Evolutionary conservation across 1,140 invertebrate species (phyloP).

Genomic region (Atta cephalotes): DNA sequence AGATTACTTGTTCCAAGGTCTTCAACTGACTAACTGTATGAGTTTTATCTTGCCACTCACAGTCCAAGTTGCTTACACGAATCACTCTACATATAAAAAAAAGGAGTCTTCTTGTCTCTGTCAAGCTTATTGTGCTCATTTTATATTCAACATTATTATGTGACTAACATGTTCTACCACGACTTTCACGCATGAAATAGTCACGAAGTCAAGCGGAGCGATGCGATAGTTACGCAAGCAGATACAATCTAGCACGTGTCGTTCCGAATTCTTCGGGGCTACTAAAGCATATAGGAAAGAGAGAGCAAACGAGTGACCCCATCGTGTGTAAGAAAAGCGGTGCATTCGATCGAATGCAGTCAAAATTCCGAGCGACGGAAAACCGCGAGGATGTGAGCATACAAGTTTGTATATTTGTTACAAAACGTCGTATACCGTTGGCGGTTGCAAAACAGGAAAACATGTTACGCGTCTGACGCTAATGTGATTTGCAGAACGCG

Average conservation of each 20-base stretch:
- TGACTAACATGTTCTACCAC: constrained; percentile 51
- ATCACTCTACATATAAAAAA: constrained; percentile 5
- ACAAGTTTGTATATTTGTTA: constrained; percentile 40
- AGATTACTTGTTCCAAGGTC: constrained; percentile 33
- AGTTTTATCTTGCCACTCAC: constrained; percentile 4
- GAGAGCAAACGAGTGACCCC: constrained; percentile 63
- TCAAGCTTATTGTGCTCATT: constrained; percentile 41
- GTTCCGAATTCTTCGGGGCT: constrained; percentile 44
- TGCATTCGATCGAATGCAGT: constrained; percentile 38
- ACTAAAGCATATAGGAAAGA: neutral
- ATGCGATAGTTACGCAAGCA: constrained; percentile 60
- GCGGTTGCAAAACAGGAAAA: constrained; percentile 80
- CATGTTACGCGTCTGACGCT: constrained; percentile 75
- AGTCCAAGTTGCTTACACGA: neutral
- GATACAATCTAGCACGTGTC: constrained; percentile 53
- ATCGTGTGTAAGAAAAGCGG: constrained; percentile 43
- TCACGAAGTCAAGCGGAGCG: constrained; percentile 55
- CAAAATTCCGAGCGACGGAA: constrained; percentile 57
- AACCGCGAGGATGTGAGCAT: constrained; percentile 4
- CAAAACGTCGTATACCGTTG: constrained; percentile 31
- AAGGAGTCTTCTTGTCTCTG: neutral
- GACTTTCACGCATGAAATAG: constrained; percentile 74
- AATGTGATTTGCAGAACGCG: constrained; percentile 79
- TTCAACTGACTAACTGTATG: constrained; percentile 15
- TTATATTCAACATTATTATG: constrained; percentile 65